Evolutionary conservation across 2,888 invertebrate species (phyloP).

Genomic region (Chymomyza amoena): DNA sequence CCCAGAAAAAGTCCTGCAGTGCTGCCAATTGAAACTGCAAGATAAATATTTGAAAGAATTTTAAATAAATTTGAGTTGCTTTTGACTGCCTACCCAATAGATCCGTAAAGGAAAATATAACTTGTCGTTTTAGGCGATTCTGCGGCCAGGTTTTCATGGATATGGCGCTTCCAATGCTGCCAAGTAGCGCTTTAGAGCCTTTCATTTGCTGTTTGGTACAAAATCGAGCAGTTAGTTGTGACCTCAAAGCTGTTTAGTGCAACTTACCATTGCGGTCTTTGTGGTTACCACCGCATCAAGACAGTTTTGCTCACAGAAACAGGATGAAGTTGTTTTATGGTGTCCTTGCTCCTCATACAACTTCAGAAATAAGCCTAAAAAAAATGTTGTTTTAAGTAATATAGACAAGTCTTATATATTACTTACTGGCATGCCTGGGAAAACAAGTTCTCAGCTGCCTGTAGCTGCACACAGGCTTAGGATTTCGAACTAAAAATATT

Average conservation of each 20-base stretch:
- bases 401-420: neutral
- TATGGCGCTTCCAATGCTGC: slow-evolving; percentile 61
- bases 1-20: slow-evolving; percentile 89
- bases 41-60: neutral
- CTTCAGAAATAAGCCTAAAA: slow-evolving; percentile 47
- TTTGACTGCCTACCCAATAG: slow-evolving; percentile 66
- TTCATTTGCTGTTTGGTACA: slow-evolving; percentile 43
- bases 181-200: slow-evolving; percentile 62
- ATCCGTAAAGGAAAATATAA: slow-evolving; percentile 77
- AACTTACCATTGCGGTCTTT: slow-evolving; percentile 48
- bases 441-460: slow-evolving; percentile 68
- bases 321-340: slow-evolving; percentile 36
- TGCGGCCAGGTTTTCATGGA: slow-evolving; percentile 64
- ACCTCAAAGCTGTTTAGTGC: neutral
- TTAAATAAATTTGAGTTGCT: neutral
- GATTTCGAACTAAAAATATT: slow-evolving; percentile 55
- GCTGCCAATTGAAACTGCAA: slow-evolving; percentile 87
- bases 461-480: slow-evolving; percentile 74
- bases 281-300: slow-evolving; percentile 65
- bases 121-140: slow-evolving; percentile 71
- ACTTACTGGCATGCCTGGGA: slow-evolving; percentile 59
- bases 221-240: neutral
- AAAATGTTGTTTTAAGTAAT: neutral
- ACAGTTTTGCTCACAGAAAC: slow-evolving; percentile 75
- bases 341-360: slow-evolving; percentile 41